Conservation (phyloP, 2,888 invertebrate species). For the Lycaena phlaeas region DNA sequence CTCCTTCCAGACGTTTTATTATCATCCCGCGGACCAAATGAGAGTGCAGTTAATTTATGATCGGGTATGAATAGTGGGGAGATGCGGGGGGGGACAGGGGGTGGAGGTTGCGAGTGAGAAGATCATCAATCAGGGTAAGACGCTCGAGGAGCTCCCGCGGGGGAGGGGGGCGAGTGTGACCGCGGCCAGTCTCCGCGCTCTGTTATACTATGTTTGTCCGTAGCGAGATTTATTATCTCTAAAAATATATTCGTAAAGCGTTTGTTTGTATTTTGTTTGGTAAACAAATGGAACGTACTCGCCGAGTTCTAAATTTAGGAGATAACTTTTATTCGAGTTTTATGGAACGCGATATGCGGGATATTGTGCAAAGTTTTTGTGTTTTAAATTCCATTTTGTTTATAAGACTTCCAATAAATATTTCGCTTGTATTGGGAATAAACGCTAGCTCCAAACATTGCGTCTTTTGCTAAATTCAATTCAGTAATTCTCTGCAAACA, state of each 20-base stretch:
- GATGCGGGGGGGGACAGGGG: conserved; percentile 12
- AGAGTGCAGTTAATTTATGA: conserved; percentile 42
- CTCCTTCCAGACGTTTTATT: conserved; percentile 25
- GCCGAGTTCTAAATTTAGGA: background rate
- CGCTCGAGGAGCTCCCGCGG: background rate
- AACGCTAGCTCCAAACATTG: too few species aligned
- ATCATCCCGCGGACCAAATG: conserved; percentile 22
- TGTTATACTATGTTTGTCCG: background rate
- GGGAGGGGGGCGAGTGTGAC: too few species aligned
- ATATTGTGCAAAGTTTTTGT: background rate
- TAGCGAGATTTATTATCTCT: background rate
- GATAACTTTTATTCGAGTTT: background rate
- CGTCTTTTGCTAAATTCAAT: too few species aligned
- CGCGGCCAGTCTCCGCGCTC: background rate
- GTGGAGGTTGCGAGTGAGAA: background rate
- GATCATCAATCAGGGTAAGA: conserved; percentile 33
- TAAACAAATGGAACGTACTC: background rate
- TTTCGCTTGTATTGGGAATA: too few species aligned
- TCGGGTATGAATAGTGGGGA: conserved; percentile 15
- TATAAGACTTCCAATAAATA: background rate
- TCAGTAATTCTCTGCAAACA: too few species aligned
- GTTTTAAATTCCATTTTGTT: background rate
- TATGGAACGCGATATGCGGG: background rate
- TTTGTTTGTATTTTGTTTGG: background rate
- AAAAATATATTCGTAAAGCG: background rate